Evolutionary conservation across 2,888 invertebrate genomes (phyloP).

Genomic region (Malthinus seriepunctatus): DNA sequence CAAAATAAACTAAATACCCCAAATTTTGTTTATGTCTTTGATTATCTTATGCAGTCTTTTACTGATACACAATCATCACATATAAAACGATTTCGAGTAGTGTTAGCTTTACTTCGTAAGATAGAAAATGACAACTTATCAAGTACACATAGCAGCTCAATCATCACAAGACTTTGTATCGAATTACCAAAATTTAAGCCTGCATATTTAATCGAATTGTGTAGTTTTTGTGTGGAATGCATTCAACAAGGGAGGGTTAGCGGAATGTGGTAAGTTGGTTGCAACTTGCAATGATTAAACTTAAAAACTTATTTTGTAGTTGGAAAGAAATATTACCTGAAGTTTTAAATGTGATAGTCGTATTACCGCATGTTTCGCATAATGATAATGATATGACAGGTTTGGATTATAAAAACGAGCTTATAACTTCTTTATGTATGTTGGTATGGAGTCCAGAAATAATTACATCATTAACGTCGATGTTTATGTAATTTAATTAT

Average conservation of each 20-base stretch:
- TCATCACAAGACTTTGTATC: constrained; percentile 57
- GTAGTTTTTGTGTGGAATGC: constrained; percentile 60
- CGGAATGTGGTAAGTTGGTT: constrained; percentile 53
- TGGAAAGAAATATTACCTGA: constrained; percentile 73
- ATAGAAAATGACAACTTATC: constrained; percentile 42
- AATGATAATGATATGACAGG: constrained; percentile 63
- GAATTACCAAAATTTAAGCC: constrained; percentile 58
- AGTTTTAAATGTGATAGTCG: constrained; percentile 59
- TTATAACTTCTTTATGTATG: constrained; percentile 64
- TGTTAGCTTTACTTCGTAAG: constrained; percentile 41
- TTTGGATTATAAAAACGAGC: constrained; percentile 63
- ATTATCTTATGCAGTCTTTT: constrained; percentile 46
- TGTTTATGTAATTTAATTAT: constrained; percentile 63
- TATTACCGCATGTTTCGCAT: constrained; percentile 59
- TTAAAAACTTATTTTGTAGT: constrained; percentile 49
- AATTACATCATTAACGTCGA: constrained; percentile 65
- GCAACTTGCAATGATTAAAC: neutral
- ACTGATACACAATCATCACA: constrained; percentile 40
- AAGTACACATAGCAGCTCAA: constrained; percentile 52
- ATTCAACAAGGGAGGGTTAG: constrained; percentile 58
- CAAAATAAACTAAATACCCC: constrained; percentile 36
- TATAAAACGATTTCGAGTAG: constrained; percentile 42
- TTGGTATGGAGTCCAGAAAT: constrained; percentile 63
- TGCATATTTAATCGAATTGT: constrained; percentile 59
- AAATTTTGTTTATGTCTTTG: constrained; percentile 45